phyloP scores from a whole-genome alignment of 2,797 vertebrate species.

The Eremophila alpestris region DNA sequence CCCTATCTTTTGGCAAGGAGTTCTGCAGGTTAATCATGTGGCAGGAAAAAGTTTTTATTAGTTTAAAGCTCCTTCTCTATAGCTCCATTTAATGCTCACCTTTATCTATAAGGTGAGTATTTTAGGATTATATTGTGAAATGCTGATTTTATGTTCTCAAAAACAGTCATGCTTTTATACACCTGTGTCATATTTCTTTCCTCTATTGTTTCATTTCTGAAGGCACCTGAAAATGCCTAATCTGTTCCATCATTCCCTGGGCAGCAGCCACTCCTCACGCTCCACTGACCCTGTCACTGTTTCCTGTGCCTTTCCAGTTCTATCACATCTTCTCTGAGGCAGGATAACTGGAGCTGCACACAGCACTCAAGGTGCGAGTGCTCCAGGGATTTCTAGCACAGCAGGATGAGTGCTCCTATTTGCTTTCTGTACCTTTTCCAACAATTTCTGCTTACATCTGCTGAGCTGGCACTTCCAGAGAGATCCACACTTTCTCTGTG shows the following conservation, averaged over 20 bases:
- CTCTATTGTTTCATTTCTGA: constrained; percentile 12
- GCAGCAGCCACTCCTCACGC: not conserved
- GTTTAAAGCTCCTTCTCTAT: not conserved
- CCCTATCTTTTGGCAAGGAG: not conserved
- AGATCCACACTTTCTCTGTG: not conserved
- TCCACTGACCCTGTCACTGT: not conserved
- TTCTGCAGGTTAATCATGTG: not conserved
- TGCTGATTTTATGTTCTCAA: not conserved
- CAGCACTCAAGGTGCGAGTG: not conserved
- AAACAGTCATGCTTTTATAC: not conserved
- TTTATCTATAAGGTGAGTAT: not conserved
- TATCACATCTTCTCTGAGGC: not conserved
- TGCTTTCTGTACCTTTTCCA: not conserved
- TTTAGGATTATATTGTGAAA: not conserved
- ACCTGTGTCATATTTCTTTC: not conserved
- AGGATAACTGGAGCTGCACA: not conserved
- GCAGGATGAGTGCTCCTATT: not conserved
- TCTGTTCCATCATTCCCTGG: not conserved
- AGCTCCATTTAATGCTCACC: not conserved
- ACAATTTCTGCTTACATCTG: not conserved
- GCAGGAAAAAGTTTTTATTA: not conserved
- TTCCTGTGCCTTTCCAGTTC: constrained; percentile 22
- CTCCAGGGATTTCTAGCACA: not conserved
- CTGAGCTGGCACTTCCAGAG: not conserved
- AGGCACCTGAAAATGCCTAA: constrained; percentile 15